Evolutionary conservation across 2,888 invertebrate species (phyloP).

Genomic region (Yponomeuta sedellus): DNA sequence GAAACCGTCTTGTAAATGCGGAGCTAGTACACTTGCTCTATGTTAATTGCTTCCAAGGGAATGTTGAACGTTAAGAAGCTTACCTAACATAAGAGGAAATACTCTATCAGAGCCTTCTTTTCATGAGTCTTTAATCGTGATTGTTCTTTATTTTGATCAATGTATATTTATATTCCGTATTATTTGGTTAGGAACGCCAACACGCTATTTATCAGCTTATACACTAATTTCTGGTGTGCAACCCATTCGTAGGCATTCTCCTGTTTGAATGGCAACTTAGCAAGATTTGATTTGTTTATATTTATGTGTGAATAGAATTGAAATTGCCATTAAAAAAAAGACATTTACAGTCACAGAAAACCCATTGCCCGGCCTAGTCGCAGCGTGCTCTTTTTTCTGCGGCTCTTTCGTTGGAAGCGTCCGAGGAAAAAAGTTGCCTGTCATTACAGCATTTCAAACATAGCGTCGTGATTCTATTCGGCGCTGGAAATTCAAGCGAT

Average conservation of each 20-base stretch:
- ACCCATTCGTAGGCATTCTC: too few relatives aligned
- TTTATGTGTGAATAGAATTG: neutral
- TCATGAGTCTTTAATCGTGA: neutral
- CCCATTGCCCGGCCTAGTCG: neutral
- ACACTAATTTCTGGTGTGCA: too few relatives aligned
- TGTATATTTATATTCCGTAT: too few relatives aligned
- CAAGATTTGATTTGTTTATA: neutral
- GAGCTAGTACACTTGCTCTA: neutral
- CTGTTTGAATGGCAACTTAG: neutral
- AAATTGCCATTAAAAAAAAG: neutral
- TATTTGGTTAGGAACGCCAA: too few relatives aligned
- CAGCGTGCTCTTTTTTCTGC: neutral
- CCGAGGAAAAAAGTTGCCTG: conserved; percentile 12
- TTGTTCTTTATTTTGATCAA: neutral
- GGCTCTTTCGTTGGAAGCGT: conserved; percentile 2
- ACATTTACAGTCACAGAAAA: neutral
- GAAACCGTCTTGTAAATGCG: neutral
- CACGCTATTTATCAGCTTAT: too few relatives aligned
- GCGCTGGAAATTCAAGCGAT: conserved; percentile 57
- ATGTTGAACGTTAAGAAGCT: neutral
- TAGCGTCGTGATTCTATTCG: conserved; percentile 55
- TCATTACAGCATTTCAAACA: conserved; percentile 34
- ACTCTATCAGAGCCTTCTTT: neutral
- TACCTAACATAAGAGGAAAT: neutral
- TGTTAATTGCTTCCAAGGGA: conserved; percentile 1